Base-by-base conservation (phyloP, 2,888 invertebrate species). In the Epirrita christyi region DNA sequence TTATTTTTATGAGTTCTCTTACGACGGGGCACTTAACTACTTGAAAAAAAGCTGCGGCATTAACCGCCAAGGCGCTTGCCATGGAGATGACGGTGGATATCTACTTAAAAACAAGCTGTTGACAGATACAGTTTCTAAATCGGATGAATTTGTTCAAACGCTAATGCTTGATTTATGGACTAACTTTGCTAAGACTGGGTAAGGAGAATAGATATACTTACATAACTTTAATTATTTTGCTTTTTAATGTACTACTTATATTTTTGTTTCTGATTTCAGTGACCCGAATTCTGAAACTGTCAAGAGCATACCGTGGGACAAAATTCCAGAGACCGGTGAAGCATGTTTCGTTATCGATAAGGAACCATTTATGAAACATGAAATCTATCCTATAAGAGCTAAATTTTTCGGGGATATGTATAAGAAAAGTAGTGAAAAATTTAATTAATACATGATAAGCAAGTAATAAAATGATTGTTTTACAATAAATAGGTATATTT, bases 1-100 rank as follows among this genome's bases (percentile, higher is more conserved):
- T 0, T 94, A 92, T 67, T 89, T 93, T 7, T 94, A 94, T 64
- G 89, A 92, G 53, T 94, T 94, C 70, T 82, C 93, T 0, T 94
- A 93, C 57, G 89, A 92, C 40, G 94, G 94, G 2, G 80, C 77
- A 10, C 79, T 93, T 2, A 94, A 94, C 71, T 85, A 91, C 57
- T 78, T 88, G 14, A 94, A 94, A 64, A 86, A 83, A 50, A 71
- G 83, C 7, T 71, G 83, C 9, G 81, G 86, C 28, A 81, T 93
- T 10, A 64, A 86, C 0, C 78, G 91, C 0, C 73, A 81, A 64
- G 95, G 94, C 2, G 92, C 93, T 0, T 92, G 93, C 36, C 95
- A 95, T 70, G 93, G 86, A 0, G 95, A 95, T 63, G 95, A 95
- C 0, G 77, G 93, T 0, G 92, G 92, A 9, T 94, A 94, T 65